Evolutionary conservation across 2,888 invertebrate genomes (phyloP).

Genomic region (Deroplatys truncata): DNA sequence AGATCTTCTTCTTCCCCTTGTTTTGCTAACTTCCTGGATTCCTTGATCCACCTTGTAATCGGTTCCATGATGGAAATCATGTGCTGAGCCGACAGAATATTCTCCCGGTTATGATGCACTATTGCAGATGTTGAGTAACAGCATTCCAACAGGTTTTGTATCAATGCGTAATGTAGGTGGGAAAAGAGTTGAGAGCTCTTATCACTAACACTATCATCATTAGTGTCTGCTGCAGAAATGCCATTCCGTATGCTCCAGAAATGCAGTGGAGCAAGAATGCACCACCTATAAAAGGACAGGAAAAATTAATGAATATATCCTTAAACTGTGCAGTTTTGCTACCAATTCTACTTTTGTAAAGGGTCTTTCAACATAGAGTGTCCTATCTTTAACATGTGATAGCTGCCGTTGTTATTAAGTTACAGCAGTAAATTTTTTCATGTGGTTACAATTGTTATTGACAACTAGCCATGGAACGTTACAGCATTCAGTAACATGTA

Average conservation of each 20-base stretch:
- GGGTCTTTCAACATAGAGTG: no score
- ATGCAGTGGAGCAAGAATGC: constrained; percentile 63
- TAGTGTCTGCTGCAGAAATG: background rate
- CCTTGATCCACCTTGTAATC: constrained; percentile 41
- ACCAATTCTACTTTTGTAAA: no score
- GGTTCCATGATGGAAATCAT: constrained; percentile 50
- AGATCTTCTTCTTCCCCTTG: constrained; percentile 43
- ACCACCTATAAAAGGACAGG: constrained; percentile 56
- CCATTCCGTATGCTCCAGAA: background rate
- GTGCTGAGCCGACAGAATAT: constrained; percentile 61
- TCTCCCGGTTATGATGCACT: constrained; percentile 46
- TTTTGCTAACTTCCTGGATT: background rate
- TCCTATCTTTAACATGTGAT: no score
- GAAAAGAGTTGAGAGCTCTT: constrained; percentile 47
- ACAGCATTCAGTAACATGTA: no score
- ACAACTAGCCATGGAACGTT: no score
- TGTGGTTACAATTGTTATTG: no score
- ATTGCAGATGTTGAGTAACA: background rate
- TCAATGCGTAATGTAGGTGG: constrained; percentile 62
- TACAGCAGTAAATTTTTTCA: no score
- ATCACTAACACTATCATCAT: background rate
- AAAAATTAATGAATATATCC: no score
- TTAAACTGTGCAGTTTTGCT: no score
- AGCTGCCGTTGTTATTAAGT: no score
- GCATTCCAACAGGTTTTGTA: constrained; percentile 59